Conservation (phyloP, 2,888 invertebrate genomes). For the Chalcis sispes region DNA sequence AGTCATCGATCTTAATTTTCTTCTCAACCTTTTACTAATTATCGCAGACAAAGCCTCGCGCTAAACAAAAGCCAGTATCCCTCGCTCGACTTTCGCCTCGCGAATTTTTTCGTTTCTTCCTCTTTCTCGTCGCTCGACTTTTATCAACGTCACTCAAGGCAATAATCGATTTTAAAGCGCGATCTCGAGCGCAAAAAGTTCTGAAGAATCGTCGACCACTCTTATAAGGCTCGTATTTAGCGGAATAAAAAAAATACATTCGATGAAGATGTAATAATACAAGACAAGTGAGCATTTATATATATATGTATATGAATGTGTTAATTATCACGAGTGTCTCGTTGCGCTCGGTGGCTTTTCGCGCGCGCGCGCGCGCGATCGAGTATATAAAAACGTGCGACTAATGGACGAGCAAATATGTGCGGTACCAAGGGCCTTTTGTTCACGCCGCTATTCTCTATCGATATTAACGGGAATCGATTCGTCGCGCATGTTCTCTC, state of each 20-base stretch:
- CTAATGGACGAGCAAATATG: slow-evolving; percentile 70
- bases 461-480: slow-evolving; percentile 70
- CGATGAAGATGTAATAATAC: no score
- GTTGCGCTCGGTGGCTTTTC: slow-evolving; percentile 12
- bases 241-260: no score
- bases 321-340: no score
- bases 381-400: slow-evolving; percentile 62
- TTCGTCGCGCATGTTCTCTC: slow-evolving; percentile 62
- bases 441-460: slow-evolving; percentile 58
- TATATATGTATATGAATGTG: no score
- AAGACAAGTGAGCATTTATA: no score
- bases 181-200: neutral
- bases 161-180: slow-evolving; percentile 52
- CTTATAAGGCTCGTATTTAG: neutral
- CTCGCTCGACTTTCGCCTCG: neutral
- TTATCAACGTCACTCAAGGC: slow-evolving; percentile 39
- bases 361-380: no score
- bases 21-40: neutral
- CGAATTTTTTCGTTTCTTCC: neutral
- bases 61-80: slow-evolving; percentile 11
- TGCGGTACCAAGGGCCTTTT: slow-evolving; percentile 61
- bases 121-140: neutral
- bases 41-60: neutral
- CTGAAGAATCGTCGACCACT: no score
- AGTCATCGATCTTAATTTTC: slow-evolving; percentile 53